phyloP scores from a whole-genome alignment of 2,888 invertebrate genomes.

The Cataglyphis rosenhaueri region DNA sequence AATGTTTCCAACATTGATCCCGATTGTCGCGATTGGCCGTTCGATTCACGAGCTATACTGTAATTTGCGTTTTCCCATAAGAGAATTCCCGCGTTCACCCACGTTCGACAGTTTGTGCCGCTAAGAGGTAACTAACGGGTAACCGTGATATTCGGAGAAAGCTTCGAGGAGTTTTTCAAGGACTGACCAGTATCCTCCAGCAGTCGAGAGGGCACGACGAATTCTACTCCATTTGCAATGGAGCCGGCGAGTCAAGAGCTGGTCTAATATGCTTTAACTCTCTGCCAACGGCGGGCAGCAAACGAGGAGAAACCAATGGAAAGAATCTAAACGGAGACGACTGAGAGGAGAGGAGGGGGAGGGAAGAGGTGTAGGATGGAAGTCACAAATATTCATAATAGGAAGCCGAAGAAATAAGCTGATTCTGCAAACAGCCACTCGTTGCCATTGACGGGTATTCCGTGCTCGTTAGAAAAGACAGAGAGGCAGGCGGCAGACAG shows the following conservation, averaged over 20 bases:
- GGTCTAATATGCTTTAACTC: slow-evolving; percentile 79
- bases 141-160: slow-evolving; percentile 59
- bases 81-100: neutral
- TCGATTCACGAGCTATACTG: neutral
- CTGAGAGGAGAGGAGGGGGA: neutral
- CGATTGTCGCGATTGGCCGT: slow-evolving; percentile 16
- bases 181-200: slow-evolving; percentile 62
- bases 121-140: neutral
- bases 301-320: slow-evolving; percentile 36
- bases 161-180: slow-evolving; percentile 69
- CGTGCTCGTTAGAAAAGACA: slow-evolving; percentile 64
- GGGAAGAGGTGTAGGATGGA: slow-evolving; percentile 46
- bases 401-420: slow-evolving; percentile 77
- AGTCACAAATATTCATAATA: slow-evolving; percentile 77
- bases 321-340: slow-evolving; percentile 21
- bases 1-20: neutral
- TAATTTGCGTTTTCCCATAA: slow-evolving; percentile 14
- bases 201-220: slow-evolving; percentile 57
- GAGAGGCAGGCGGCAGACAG: slow-evolving; percentile 31
- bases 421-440: slow-evolving; percentile 77
- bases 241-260: slow-evolving; percentile 74
- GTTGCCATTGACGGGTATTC: slow-evolving; percentile 65
- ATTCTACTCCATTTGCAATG: slow-evolving; percentile 72
- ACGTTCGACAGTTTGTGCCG: neutral
- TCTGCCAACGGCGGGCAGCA: slow-evolving; percentile 50